phyloP scores from a whole-genome alignment of 2,797 vertebrate species.

The Dendrocincla tyrannina region DNA sequence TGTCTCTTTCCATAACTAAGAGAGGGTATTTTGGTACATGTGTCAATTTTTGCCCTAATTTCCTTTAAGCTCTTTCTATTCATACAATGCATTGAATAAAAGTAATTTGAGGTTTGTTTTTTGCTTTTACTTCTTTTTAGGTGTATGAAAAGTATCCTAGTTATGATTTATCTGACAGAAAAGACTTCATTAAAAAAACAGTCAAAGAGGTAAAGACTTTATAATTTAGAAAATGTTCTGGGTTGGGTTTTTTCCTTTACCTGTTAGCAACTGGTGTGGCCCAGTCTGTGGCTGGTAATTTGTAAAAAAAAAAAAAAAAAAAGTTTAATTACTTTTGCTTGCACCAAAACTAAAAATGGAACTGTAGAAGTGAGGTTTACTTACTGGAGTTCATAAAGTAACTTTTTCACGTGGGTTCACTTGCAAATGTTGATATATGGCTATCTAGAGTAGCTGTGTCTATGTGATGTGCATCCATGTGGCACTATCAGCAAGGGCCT shows the following conservation, averaged over 20 bases:
- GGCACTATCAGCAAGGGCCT: background rate
- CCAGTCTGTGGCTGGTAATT: background rate
- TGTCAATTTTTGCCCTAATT: background rate
- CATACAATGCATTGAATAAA: background rate
- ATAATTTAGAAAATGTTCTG: background rate
- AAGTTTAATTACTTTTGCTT: background rate
- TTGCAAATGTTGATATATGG: background rate
- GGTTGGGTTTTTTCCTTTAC: background rate
- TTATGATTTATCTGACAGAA: conserved; percentile 87
- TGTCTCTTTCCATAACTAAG: background rate
- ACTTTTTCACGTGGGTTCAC: background rate
- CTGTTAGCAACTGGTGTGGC: background rate
- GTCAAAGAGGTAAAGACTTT: conserved; percentile 89
- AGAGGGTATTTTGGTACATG: background rate
- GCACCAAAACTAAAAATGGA: background rate
- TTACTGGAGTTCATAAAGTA: background rate
- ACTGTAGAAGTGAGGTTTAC: background rate
- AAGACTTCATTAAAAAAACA: conserved; percentile 92
- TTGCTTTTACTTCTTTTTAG: conserved; percentile 67
- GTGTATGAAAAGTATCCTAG: conserved; percentile 91
- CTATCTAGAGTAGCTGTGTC: background rate
- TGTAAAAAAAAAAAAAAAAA: background rate
- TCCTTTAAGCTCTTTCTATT: background rate
- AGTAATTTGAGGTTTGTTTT: background rate
- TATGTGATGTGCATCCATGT: background rate